A percentile compares a stretch with the other conserved stretches of the same genome.
phyloP scores from a whole-genome alignment of 2,888 invertebrate species.

The Callyntrura sp. region DNA sequence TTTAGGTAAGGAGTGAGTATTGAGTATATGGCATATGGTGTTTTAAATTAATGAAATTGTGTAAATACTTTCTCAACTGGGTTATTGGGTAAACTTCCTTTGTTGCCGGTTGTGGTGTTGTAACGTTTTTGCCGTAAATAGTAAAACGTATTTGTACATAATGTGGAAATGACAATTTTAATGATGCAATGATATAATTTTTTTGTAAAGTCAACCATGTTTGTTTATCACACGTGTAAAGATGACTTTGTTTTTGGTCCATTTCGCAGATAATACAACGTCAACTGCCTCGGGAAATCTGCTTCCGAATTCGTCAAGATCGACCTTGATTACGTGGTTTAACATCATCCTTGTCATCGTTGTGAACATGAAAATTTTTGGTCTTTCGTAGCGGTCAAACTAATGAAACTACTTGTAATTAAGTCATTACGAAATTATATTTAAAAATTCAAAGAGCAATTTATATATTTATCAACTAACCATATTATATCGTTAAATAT shows the following conservation, averaged over 20 bases:
- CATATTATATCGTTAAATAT: not conserved
- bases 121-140: not conserved
- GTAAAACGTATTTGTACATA: not conserved
- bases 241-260: not conserved
- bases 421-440: conserved; percentile 27
- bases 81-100: not conserved
- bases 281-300: conserved; percentile 42
- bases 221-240: too few relatives aligned
- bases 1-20: not conserved
- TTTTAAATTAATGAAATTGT: not conserved
- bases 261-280: conserved; percentile 38
- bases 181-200: not conserved
- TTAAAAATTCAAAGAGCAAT: conserved; percentile 21
- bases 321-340: conserved; percentile 46
- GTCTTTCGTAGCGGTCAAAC: conserved; percentile 49
- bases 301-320: conserved; percentile 19
- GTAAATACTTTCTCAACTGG: not conserved
- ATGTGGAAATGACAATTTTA: not conserved
- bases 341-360: conserved; percentile 50
- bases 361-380: conserved; percentile 59
- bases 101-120: not conserved
- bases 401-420: not conserved
- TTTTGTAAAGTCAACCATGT: not conserved
- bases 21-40: not conserved
- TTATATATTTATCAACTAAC: conserved; percentile 38